Conservation (phyloP, 2,113 vertebrate species). For the Enhydra lutris region DNA sequence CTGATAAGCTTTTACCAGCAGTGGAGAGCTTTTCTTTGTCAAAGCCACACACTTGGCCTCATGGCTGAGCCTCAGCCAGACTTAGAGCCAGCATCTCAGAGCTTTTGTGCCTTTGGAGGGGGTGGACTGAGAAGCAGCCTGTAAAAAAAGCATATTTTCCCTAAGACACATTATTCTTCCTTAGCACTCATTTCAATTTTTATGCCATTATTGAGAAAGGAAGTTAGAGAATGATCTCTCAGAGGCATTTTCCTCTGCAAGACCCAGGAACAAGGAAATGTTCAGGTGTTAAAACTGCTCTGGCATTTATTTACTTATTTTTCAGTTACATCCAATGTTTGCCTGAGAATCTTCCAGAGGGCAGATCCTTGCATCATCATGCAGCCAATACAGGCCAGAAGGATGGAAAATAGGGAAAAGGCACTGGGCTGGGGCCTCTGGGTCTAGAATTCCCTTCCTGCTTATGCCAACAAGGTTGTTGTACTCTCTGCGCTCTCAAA, state of each 20-base stretch:
- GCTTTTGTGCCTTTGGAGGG: not conserved
- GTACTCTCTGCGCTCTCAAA: not conserved
- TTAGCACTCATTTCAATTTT: conserved; percentile 44
- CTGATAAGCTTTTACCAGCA: not conserved
- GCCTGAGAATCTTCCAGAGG: conserved; percentile 14
- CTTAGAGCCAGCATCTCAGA: not conserved
- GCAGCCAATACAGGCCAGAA: not conserved
- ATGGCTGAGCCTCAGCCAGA: not conserved
- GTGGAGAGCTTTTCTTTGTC: not conserved
- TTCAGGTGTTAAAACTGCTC: not conserved
- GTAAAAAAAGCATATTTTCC: not conserved
- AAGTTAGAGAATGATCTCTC: conserved; percentile 18
- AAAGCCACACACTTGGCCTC: not conserved
- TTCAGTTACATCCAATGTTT: not conserved
- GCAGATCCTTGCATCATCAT: not conserved
- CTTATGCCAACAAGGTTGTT: not conserved
- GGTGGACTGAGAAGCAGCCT: not conserved
- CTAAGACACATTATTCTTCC: not conserved
- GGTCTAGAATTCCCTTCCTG: not conserved
- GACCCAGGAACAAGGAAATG: conserved; percentile 2
- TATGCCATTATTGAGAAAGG: conserved; percentile 28
- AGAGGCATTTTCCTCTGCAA: conserved; percentile 26
- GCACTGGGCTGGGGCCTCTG: not conserved
- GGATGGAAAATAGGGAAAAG: not conserved
- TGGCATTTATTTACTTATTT: conserved; percentile 47